A percentile compares a stretch with the other conserved stretches of the same genome.
Conservation (phyloP, 1,140 invertebrate genomes). For the Oreohelix idahoensis region DNA sequence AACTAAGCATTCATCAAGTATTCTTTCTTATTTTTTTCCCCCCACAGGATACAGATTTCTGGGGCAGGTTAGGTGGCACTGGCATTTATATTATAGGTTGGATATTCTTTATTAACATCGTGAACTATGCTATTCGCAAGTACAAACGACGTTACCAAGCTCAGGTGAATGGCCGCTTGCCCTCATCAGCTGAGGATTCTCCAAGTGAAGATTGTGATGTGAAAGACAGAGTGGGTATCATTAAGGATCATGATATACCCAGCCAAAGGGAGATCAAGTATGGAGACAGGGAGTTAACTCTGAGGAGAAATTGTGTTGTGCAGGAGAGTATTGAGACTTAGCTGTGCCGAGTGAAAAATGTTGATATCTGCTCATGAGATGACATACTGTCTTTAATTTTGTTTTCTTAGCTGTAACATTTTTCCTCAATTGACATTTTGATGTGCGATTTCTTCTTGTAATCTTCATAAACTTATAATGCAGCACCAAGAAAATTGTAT, state of each 20-base stretch:
- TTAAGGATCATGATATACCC: constrained; percentile 26
- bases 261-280: constrained; percentile 28
- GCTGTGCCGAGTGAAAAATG: too few relatives aligned
- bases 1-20: too few relatives aligned
- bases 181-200: not conserved
- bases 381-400: too few relatives aligned
- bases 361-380: too few relatives aligned
- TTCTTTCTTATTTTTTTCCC: too few relatives aligned
- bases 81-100: constrained; percentile 65
- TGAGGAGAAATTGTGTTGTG: constrained; percentile 17
- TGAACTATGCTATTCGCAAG: constrained; percentile 64
- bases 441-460: too few relatives aligned
- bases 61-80: constrained; percentile 59
- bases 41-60: constrained; percentile 54
- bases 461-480: too few relatives aligned
- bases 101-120: constrained; percentile 68
- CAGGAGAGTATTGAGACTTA: not conserved
- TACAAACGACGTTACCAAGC: constrained; percentile 50
- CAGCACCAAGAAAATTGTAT: too few relatives aligned
- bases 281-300: not conserved
- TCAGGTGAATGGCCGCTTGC: not conserved
- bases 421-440: too few relatives aligned
- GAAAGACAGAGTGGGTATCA: not conserved
- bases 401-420: too few relatives aligned
- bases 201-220: not conserved